A percentile compares a stretch with the other conserved stretches of the same genome.
These are phyloP conservation scores for Zaprionus taronus DNA, from an alignment of 1,140 invertebrate genomes.

Conservation along the genomic window DNA sequence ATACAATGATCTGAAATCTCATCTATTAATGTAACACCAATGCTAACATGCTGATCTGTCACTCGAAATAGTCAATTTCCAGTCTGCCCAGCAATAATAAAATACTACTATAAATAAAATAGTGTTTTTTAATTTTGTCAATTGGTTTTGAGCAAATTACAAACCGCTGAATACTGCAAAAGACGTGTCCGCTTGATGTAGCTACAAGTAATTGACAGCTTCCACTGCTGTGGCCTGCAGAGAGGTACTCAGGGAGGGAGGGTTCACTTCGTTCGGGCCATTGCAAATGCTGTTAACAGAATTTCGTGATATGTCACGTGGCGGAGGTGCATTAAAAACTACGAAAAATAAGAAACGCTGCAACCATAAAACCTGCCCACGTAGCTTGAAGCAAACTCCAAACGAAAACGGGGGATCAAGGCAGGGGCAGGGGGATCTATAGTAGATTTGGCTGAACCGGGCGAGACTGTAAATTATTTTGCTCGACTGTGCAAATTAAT, in stretches of 20 bases:
- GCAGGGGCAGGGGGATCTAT: too few relatives aligned
- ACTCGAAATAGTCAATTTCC: neutral
- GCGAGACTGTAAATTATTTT: conserved; percentile 69
- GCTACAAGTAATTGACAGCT: conserved; percentile 73
- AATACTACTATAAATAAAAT: neutral
- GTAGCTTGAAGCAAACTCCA: conserved; percentile 33
- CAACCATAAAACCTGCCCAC: conserved; percentile 63
- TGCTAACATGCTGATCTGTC: neutral
- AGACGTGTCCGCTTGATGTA: conserved; percentile 53
- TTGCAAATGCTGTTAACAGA: conserved; percentile 60
- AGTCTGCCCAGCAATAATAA: neutral
- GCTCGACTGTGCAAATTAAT: conserved; percentile 74
- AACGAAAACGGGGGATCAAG: conserved; percentile 7
- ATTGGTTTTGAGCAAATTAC: conserved; percentile 1
- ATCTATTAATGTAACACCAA: too few relatives aligned
- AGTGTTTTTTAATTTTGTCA: neutral
- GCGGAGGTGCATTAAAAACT: conserved; percentile 53
- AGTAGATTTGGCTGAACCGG: conserved; percentile 13
- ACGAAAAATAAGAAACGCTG: conserved; percentile 9
- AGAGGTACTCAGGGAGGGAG: neutral
- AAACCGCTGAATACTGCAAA: neutral
- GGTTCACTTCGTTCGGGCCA: conserved; percentile 2
- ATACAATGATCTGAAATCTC: too few relatives aligned
- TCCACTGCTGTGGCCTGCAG: conserved; percentile 32
- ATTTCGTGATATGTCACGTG: conserved; percentile 79